Base-by-base conservation (phyloP, 2,888 invertebrate species). In the Scotopteryx bipunctaria region DNA sequence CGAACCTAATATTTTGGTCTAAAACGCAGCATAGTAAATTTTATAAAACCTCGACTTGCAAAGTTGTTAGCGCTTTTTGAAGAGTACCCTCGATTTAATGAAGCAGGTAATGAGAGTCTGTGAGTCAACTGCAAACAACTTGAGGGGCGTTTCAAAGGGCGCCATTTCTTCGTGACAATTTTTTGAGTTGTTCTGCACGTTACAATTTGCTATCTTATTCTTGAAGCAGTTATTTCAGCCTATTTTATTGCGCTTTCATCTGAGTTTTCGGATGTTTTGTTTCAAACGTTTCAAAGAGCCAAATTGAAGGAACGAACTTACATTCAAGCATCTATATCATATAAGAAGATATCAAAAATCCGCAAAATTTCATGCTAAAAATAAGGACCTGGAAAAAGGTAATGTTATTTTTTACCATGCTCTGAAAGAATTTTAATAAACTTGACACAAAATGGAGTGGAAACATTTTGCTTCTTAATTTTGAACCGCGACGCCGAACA, bases 51-150 rank as follows among this genome's bases (percentile, higher is more conserved):
- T 27, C 14, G 15, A 27, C 33, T 44, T 31, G 33, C 31, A 71
- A 71, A 66, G 62, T 67, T 66, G 61, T 65, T 61, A 65, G 59
- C 61, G 67, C 66, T 72, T 70, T 73, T 71, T 71, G 58, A 68
- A 75, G 73, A 72, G 80, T 67, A 67, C 67, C 72, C 82, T 83
- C 70, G 71, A 72, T 77, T 81, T 83, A 88, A 86, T 86, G 83
- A 86, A 83, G 80, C 82, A 80, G 77, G 77, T 83, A 85, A 85
- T 83, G 82, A 82, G 77, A 67, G 77, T 72, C 64, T 53, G 65
- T 68, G 72, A 80, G 78, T 73, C 78, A 72, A 79, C 78, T 73
- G 74, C 73, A 79, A 80, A 79, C 76, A 80, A 74, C 68, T 66
- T 63, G 55, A 68, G 49, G 53, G 50, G 48, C 52, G 52, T 64